These are phyloP conservation scores for Edolisoma coerulescens DNA, from an alignment of 2,113 vertebrate species.

Conservation along the genomic window DNA sequence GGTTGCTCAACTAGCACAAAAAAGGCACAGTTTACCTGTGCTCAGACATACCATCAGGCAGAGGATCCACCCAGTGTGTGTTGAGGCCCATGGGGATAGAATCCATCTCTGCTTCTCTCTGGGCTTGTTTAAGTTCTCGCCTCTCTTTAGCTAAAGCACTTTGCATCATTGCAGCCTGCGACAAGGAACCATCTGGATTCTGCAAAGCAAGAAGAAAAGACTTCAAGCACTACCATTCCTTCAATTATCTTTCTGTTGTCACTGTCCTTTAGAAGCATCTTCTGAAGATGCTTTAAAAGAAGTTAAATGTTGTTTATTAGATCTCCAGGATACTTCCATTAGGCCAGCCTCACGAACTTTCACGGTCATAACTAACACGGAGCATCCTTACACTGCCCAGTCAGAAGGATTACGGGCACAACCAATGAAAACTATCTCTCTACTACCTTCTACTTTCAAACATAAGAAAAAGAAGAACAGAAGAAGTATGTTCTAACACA, in stretches of 20 bases:
- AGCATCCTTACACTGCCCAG: not conserved
- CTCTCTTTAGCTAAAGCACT: slow-evolving; percentile 95
- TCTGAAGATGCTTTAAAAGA: not conserved
- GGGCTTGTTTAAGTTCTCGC: slow-evolving; percentile 93
- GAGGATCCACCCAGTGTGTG: slow-evolving; percentile 98
- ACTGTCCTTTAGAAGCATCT: not conserved
- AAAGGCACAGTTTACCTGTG: not conserved
- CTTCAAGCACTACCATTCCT: not conserved
- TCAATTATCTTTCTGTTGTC: not conserved
- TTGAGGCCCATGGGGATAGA: slow-evolving; percentile 99
- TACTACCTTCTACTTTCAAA: not conserved
- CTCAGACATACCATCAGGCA: slow-evolving; percentile 86
- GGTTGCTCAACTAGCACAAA: not conserved
- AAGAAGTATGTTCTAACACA: not conserved
- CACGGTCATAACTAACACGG: rapidly evolving
- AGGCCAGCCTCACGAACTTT: not conserved
- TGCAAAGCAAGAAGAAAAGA: slow-evolving; percentile 34
- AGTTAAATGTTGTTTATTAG: not conserved
- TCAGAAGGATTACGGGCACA: not conserved
- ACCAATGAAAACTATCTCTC: not conserved
- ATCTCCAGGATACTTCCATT: not conserved
- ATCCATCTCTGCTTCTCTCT: slow-evolving; percentile 98
- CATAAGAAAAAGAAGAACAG: not conserved
- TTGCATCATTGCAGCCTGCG: slow-evolving; percentile 99
- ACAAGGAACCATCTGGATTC: slow-evolving; percentile 97